Conservation (phyloP, 1,140 invertebrate species). For the Drosophila ananassae region DNA sequence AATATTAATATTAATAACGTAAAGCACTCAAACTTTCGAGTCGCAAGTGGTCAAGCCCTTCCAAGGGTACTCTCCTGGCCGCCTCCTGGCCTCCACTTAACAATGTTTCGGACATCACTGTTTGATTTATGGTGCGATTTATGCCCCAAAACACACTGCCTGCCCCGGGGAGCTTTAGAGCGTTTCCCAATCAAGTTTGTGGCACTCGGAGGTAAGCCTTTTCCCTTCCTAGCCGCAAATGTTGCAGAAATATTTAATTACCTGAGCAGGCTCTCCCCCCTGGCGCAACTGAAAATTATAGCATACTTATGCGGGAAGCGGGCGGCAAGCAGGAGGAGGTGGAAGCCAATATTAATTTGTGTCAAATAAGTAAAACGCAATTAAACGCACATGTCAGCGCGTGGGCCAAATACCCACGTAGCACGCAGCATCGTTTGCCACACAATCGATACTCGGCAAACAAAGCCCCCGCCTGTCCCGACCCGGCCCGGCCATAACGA, state of each 20-base stretch:
- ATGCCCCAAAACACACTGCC: slow-evolving; percentile 1
- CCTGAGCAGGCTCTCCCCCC: background rate
- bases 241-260: slow-evolving; percentile 79
- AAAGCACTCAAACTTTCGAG: slow-evolving; percentile 57
- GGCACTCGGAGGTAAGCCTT: too few species aligned
- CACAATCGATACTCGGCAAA: slow-evolving; percentile 62
- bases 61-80: slow-evolving; percentile 19
- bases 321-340: slow-evolving; percentile 8
- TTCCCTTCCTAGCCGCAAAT: slow-evolving; percentile 41
- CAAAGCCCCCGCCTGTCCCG: slow-evolving; percentile 1
- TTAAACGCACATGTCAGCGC: slow-evolving; percentile 79
- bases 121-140: slow-evolving; percentile 70
- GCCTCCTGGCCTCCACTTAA: background rate
- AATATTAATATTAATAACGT: slow-evolving; percentile 82
- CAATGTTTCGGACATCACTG: slow-evolving; percentile 43
- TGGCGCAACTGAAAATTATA: slow-evolving; percentile 52
- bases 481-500: too few species aligned
- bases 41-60: slow-evolving; percentile 59
- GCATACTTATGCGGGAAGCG: slow-evolving; percentile 64
- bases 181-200: background rate
- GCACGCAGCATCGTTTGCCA: slow-evolving; percentile 29
- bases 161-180: background rate
- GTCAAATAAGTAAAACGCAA: slow-evolving; percentile 81
- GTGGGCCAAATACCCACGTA: slow-evolving; percentile 69
- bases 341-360: slow-evolving; percentile 73